Base-by-base conservation (phyloP, 2,113 vertebrate species). In the Xiphorhynchus elegans region DNA sequence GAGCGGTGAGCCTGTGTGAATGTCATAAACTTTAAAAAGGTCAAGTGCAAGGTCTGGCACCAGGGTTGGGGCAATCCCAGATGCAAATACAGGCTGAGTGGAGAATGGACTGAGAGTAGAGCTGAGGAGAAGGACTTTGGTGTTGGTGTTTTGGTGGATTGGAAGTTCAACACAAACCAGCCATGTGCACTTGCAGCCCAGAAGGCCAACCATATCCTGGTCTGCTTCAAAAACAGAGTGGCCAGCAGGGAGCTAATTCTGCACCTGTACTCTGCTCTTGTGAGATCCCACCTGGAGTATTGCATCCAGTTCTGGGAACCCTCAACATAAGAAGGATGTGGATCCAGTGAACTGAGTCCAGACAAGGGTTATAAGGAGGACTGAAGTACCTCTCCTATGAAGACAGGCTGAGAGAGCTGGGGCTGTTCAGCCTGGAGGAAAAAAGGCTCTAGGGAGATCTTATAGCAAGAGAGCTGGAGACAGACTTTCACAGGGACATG, bases 261-360 rank as follows among this genome's bases (percentile, higher is more conserved):
- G 11, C 29, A 19, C 39, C 26, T 52, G 50, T 50, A 26, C 17
- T 81, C 28, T 6, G 6, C 24, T 47, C 78, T 83, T 4, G 6
- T n/a, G 19, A 62, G 24, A 55, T 29, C 23, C 15, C 47, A 24
- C 24, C 12, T 16, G 55, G 7, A 68, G 24, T 26, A 35, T 17
- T 55, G 25, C 40, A 62, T 35, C n/a, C 55, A 26, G 5, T 8
- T 69, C 29, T 40, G 20, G 35, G 26, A 18, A 58, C 12, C 4
- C 2, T 11, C 33, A 55, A 21, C 25, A 18, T 5, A 49, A 47
- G 29, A 40, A 69, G 9, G 10, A 31, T 0, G 0, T 55, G 24
- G 19, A 68, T 0, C 0, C 10, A 24, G 39, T 68, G n/a, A n/a
- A 33, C 25, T 62, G 55, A 62, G 19, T 47, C 47, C 17, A 62